Conservation (phyloP, 1,140 invertebrate genomes). For the Atta cephalotes region DNA sequence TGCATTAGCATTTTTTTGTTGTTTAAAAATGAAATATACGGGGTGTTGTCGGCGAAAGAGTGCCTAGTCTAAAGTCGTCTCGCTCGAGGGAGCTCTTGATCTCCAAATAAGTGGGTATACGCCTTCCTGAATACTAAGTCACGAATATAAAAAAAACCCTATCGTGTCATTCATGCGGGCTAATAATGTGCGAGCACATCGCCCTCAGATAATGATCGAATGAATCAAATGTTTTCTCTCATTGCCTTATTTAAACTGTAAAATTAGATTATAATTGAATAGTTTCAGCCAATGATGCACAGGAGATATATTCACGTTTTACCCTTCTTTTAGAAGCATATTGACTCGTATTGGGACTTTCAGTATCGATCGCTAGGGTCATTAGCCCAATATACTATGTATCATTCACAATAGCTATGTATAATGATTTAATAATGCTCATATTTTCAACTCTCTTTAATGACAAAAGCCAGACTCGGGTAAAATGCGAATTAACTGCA, state of each 20-base stretch:
- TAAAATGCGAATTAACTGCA: not conserved
- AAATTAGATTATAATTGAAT: constrained; percentile 47
- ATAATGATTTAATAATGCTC: constrained; percentile 17
- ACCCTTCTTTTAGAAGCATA: constrained; percentile 13
- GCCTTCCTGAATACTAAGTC: constrained; percentile 84
- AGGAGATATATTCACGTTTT: not conserved
- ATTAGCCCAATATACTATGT: constrained; percentile 15
- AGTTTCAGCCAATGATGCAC: not conserved
- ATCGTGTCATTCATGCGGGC: constrained; percentile 33
- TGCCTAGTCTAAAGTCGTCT: constrained; percentile 79
- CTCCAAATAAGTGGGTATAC: constrained; percentile 85
- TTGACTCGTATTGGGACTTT: constrained; percentile 17
- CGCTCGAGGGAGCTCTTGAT: constrained; percentile 81
- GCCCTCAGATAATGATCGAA: not conserved
- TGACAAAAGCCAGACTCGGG: not conserved
- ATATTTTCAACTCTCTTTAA: constrained; percentile 19
- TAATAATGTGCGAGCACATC: constrained; percentile 43
- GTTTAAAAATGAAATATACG: constrained; percentile 86
- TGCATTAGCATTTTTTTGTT: constrained; percentile 86
- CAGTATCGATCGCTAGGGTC: constrained; percentile 38
- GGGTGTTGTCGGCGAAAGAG: constrained; percentile 79
- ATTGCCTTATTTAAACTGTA: constrained; percentile 12
- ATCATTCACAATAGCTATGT: constrained; percentile 25
- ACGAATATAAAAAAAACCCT: constrained; percentile 67
- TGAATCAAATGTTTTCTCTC: constrained; percentile 11